Base-by-base conservation (phyloP, 2,888 invertebrate genomes). In the Volucella bombylans region DNA sequence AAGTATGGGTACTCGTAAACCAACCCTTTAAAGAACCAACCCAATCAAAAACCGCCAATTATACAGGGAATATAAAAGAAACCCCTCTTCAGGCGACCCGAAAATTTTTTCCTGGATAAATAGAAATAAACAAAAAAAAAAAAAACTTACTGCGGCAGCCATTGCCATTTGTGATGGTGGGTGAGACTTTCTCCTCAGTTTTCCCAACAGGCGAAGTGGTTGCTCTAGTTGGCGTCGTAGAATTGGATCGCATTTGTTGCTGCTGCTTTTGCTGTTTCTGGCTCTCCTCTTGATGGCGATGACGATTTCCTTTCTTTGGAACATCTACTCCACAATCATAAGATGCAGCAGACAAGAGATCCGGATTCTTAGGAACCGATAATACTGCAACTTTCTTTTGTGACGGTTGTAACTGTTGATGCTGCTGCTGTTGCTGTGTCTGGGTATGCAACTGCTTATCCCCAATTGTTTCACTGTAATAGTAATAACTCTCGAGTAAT, bases 361-460 rank as follows among this genome's bases (percentile, higher is more conserved):
- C 82, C 76, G 62, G 71, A 82, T 81, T 80, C 81, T 81, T 81
- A 76, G 80, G 76, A 71, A 85, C 64, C 67, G 85, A 85, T 54
- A 85, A 64, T 62, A 68, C 14, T 64, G 72, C 61, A 72, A 81
- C 81, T 85, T 81, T 81, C 81, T 85, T 85, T 76, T 81, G 69
- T 67, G 43, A 18, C 82, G 79, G 78, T 4, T 54, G 67, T 78
- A 55, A 18, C 31, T 31, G 6, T 31, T 6, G 31, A 31, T 23
- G 72, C 65, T 10, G 72, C 1, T 14, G 85, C 41, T 54, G 78
- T 74, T 11, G 71, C 18, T 59, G 76, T 41, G 31, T 31, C 31
- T 31, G 31, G 31, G 6, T 31, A 4, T 31, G 31, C 31, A 31
- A 45, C 8, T 52, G 68, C 23, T 47, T 85, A 31, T 71, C 50